A percentile compares a stretch with the other conserved stretches of the same genome.
Evolutionary conservation across 2,797 vertebrate genomes (phyloP).

Genomic region (Malurus splendens): DNA sequence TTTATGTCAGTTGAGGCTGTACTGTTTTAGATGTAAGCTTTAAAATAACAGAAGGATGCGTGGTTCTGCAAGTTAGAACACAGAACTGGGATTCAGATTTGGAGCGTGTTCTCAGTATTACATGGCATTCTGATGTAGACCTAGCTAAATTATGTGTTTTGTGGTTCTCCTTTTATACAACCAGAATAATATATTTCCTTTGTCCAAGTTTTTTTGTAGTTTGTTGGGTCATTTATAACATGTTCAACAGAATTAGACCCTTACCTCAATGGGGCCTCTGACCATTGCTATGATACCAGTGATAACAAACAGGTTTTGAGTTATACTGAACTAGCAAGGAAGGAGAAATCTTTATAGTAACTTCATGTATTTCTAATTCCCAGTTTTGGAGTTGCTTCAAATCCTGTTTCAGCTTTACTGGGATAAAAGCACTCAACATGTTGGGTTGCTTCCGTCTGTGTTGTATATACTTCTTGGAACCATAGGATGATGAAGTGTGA

Average conservation of each 20-base stretch:
- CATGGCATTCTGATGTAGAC: background rate
- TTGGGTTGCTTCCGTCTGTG: background rate
- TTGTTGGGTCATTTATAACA: background rate
- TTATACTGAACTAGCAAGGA: background rate
- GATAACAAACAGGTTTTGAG: background rate
- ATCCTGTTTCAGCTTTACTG: background rate
- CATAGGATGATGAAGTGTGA: background rate
- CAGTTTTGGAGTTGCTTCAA: background rate
- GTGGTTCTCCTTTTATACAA: background rate
- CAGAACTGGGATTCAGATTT: background rate
- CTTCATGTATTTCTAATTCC: background rate
- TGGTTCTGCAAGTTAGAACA: background rate
- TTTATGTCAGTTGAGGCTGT: background rate
- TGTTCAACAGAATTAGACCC: background rate
- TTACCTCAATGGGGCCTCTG: background rate
- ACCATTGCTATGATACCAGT: background rate
- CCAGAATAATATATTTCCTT: background rate
- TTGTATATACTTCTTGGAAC: background rate
- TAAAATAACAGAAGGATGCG: background rate
- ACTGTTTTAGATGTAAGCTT: background rate
- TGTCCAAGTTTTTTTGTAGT: background rate
- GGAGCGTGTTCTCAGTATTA: background rate
- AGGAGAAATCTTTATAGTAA: background rate
- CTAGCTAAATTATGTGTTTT: background rate
- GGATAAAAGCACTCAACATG: background rate